Percentiles rank a stretch among this genome's conserved stretches.
These are phyloP conservation scores for Apodemia arnacis DNA, from an alignment of 2,888 invertebrate genomes.

Conservation along the genomic window DNA sequence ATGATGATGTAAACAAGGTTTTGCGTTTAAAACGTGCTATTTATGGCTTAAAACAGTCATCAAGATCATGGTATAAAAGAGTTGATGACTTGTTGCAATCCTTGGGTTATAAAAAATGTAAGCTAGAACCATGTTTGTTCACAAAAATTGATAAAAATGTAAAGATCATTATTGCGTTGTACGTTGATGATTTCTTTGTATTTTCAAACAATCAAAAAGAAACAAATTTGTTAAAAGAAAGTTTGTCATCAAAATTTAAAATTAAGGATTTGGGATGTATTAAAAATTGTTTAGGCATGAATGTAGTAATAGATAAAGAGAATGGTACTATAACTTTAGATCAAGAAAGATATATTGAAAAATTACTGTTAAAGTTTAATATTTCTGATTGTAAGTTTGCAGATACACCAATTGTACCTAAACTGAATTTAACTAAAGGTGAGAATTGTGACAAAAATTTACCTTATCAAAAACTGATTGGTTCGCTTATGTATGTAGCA, in stretches of 20 bases:
- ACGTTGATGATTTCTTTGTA: background rate
- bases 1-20: conserved; percentile 24
- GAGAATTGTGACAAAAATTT: background rate
- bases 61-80: conserved; percentile 12
- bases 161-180: conserved; percentile 3
- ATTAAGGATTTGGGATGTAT: background rate
- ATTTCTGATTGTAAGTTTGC: background rate
- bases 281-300: background rate
- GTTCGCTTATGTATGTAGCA: background rate
- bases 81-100: conserved; percentile 19
- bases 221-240: background rate
- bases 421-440: too few relatives aligned
- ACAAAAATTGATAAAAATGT: conserved; percentile 13
- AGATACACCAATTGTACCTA: too few relatives aligned
- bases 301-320: background rate
- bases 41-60: conserved; percentile 14
- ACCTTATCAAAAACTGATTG: background rate
- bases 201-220: background rate
- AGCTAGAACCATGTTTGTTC: conserved; percentile 23
- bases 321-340: background rate
- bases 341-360: background rate
- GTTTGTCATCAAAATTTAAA: background rate
- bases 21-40: conserved; percentile 22
- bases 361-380: conserved; percentile 1
- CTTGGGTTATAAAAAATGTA: conserved; percentile 13